These are phyloP conservation scores for Synodontis membranacea DNA, from an alignment of 2,113 vertebrate genomes.

Conservation along the genomic window DNA sequence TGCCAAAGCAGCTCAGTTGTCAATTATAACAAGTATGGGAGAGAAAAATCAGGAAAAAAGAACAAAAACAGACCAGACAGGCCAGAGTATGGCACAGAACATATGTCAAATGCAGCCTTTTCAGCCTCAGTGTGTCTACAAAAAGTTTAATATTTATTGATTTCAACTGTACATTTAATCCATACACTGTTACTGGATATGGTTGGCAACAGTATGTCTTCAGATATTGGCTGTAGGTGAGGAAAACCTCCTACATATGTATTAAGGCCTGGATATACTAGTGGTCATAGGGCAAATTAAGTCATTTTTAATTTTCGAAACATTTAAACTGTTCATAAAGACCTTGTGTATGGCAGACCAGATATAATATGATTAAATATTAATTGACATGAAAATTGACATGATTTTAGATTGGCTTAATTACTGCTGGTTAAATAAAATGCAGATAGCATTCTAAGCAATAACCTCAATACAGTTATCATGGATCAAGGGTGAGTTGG, in stretches of 20 bases:
- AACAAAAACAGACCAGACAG: constrained; percentile 18
- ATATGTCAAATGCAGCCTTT: not conserved
- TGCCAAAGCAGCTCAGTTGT: constrained; percentile 30
- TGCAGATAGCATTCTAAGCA: not conserved
- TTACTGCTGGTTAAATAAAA: not conserved
- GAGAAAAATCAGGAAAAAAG: constrained; percentile 16
- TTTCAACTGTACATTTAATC: constrained; percentile 61
- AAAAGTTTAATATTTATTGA: constrained; percentile 79
- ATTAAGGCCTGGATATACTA: constrained; percentile 18
- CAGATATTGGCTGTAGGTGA: constrained; percentile 59
- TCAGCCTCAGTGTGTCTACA: constrained; percentile 49
- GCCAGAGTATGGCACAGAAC: not conserved
- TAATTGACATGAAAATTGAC: too few species aligned
- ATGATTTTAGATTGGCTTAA: not conserved
- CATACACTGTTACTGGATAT: constrained; percentile 73
- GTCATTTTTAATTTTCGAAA: not conserved
- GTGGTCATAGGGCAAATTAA: not conserved
- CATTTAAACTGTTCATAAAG: not conserved
- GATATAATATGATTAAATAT: not conserved
- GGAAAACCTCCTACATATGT: constrained; percentile 38
- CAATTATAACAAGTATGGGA: not conserved
- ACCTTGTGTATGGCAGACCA: not conserved
- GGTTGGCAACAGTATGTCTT: constrained; percentile 68
- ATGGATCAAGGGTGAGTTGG: not conserved
- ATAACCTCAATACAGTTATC: not conserved